Base-by-base conservation (phyloP, 2,113 vertebrate species). In the Rhizomys pruinosus region DNA sequence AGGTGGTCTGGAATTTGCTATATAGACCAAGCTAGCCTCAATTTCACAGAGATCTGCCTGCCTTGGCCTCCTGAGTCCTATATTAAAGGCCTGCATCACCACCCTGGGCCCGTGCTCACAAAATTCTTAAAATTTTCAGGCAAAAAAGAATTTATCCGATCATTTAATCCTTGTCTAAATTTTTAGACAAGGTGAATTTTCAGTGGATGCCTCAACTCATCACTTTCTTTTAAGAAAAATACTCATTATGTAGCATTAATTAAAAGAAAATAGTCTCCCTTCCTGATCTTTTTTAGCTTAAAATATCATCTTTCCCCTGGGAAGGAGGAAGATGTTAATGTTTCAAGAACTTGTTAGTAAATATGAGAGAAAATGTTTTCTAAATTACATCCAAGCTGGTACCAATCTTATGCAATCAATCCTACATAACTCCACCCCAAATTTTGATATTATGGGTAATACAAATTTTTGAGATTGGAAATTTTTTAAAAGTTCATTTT, bases 281-380 rank as follows among this genome's bases (percentile, higher is more conserved):
- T 61, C 80, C 22, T 29, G 44, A 77, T 20, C 47, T 95, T 82
- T 57, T 42, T 68, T 85, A 42, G 23, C 47, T 72, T 69, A 69
- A 69, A 87, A 55, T 59, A 20, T 78, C 27, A 66, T 81, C 11
- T 79, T 93, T 73, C 29, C 47, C 32, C 25, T 39, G 16, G 23
- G 61, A 96, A 89, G 82, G 59, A 96, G 80, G 82, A 96, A 78
- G 82, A 87, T 81, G 64, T 84, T 78, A 84, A 71, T 89, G 66
- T 84, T 96, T 91, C 39, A 89, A 88, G 89, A 93, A 91, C 42
- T 47, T 25, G 19, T 63, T 29, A 7, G 20, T 88, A 63, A 52
- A 79, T 39, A 39, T 84, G 29, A 74, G 47, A 82, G 44, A 78
- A 73, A 55, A 0, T 80, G 2, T 32, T 96, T 57, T 87, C 63